Percentiles rank a stretch among this genome's conserved stretches.
Evolutionary conservation across 2,113 vertebrate species (phyloP).

Genomic region (Sorex araneus): DNA sequence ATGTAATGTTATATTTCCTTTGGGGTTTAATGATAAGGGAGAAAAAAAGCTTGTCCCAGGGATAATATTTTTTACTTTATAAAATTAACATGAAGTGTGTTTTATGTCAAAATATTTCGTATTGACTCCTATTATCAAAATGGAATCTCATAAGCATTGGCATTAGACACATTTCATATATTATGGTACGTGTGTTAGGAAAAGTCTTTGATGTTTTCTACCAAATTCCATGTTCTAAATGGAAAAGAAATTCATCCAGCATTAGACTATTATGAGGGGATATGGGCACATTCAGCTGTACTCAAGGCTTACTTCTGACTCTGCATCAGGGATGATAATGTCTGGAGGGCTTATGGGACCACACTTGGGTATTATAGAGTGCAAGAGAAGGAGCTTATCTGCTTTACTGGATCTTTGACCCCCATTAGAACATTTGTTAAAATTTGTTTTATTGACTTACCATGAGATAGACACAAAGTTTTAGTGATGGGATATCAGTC

Average conservation of each 20-base stretch:
- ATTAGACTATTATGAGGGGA: background rate
- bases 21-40: background rate
- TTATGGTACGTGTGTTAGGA: background rate
- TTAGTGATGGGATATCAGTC: too few species aligned
- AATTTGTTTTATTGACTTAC: too few species aligned
- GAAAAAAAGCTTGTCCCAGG: background rate
- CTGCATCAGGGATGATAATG: too few species aligned
- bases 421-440: too few species aligned
- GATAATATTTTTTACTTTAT: slow-evolving; percentile 26
- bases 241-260: background rate
- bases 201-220: background rate
- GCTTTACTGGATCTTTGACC: too few species aligned
- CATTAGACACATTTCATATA: background rate
- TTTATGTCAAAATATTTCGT: background rate
- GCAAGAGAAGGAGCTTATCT: too few species aligned
- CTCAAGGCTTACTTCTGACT: too few species aligned
- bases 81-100: background rate
- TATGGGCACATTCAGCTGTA: too few species aligned
- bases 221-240: background rate
- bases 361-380: too few species aligned
- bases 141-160: background rate
- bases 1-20: background rate
- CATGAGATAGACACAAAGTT: too few species aligned
- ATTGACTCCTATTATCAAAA: background rate
- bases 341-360: too few species aligned